Conservation (phyloP, 2,888 invertebrate genomes). For the Thera obeliscata region DNA sequence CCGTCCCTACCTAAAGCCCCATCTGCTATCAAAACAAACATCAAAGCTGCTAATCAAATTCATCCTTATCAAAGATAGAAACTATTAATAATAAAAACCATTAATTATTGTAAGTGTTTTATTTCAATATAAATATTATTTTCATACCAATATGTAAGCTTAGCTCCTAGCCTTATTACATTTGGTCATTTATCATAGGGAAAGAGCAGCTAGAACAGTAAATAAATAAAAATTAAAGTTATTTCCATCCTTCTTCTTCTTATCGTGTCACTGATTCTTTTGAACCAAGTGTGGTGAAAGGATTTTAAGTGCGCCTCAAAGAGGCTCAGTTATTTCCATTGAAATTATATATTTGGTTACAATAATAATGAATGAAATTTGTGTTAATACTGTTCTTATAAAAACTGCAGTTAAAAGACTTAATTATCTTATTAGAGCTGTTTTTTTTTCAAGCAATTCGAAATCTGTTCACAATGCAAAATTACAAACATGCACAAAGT, state of each 20-base stretch:
- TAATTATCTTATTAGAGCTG: constrained; percentile 20
- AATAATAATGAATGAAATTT: constrained; percentile 10
- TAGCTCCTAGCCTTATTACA: constrained; percentile 9
- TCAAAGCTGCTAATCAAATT: constrained; percentile 94
- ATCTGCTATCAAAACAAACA: constrained; percentile 95
- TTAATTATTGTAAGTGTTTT: constrained; percentile 34
- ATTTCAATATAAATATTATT: constrained; percentile 44
- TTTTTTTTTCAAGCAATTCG: constrained; percentile 1
- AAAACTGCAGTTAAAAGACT: constrained; percentile 8
- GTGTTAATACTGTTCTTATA: constrained; percentile 25
- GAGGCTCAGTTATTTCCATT: constrained; percentile 20
- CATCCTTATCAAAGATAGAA: constrained; percentile 90
- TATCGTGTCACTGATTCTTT: too few relatives aligned
- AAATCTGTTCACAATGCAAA: constrained; percentile 7
- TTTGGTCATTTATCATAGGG: constrained; percentile 20
- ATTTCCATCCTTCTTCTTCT: too few relatives aligned
- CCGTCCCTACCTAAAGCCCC: constrained; percentile 92
- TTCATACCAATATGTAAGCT: constrained; percentile 12
- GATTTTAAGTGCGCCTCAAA: too few relatives aligned
- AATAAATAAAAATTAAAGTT: constrained; percentile 20
- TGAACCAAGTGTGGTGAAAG: too few relatives aligned
- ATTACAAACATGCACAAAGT: not conserved
- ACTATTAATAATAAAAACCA: constrained; percentile 20
- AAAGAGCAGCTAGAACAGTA: constrained; percentile 1
- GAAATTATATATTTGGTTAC: constrained; percentile 23